Evolutionary conservation across 2,113 vertebrate species (phyloP).

Genomic region (Monarcha castaneiventris): DNA sequence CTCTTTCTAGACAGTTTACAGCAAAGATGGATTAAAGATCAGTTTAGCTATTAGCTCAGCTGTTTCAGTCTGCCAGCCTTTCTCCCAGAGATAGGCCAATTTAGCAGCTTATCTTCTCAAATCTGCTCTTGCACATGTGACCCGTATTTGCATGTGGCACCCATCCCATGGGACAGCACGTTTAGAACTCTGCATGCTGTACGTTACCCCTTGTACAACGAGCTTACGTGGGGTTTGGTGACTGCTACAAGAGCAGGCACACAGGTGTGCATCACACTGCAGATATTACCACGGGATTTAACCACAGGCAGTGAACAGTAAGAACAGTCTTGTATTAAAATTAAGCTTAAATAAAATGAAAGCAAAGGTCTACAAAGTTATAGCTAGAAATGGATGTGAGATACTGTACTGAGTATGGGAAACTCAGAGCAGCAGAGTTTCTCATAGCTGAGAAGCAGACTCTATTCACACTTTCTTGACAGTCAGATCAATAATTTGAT

Average conservation of each 20-base stretch:
- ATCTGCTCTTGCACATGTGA: not conserved
- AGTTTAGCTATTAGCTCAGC: slow-evolving; percentile 4
- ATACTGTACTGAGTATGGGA: not conserved
- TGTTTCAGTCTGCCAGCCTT: not conserved
- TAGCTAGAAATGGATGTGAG: not conserved
- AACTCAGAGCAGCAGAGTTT: not conserved
- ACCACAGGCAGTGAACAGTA: not conserved
- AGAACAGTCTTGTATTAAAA: not conserved
- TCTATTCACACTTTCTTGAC: not conserved
- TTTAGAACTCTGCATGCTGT: not conserved
- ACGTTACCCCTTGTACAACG: accelerated
- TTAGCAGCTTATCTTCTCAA: slow-evolving; percentile 17
- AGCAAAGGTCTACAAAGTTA: not conserved
- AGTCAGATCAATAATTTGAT: not conserved
- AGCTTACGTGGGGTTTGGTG: not conserved
- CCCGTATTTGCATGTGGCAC: not conserved
- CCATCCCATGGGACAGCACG: not conserved
- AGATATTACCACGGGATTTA: not conserved
- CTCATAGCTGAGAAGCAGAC: not conserved
- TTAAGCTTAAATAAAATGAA: not conserved
- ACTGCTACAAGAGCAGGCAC: not conserved
- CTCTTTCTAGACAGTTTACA: not conserved
- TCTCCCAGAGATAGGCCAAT: not conserved
- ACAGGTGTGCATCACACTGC: not conserved
- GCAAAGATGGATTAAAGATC: slow-evolving; percentile 16